Conservation (phyloP, 2,113 vertebrate genomes). For the Blennius ocellaris region DNA sequence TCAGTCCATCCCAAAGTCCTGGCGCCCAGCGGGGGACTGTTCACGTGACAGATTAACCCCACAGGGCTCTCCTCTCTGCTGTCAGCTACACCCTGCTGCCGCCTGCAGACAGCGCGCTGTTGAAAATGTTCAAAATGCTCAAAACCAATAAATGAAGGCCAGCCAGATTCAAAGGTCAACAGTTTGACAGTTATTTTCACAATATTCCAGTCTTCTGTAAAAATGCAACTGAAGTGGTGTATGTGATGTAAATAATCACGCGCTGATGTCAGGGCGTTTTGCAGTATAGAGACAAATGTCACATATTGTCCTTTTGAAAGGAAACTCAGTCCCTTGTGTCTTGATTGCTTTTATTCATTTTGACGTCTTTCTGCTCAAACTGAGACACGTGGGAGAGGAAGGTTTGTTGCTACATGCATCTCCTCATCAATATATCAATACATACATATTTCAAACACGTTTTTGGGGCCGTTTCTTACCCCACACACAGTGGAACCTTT, state of each 20-base stretch:
- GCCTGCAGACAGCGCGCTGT: constrained; percentile 20
- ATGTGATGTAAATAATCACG: constrained; percentile 28
- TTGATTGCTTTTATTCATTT: not conserved
- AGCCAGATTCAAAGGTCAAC: constrained; percentile 15
- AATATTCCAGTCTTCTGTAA: constrained; percentile 17
- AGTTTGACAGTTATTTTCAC: constrained; percentile 10
- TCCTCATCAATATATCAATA: constrained; percentile 65
- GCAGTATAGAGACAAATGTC: constrained; percentile 17
- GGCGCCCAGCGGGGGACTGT: constrained; percentile 31
- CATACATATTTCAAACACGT: constrained; percentile 41
- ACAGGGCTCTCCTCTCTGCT: constrained; percentile 40
- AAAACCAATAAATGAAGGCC: constrained; percentile 28
- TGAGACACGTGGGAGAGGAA: constrained; percentile 42
- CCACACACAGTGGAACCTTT: constrained; percentile 4
- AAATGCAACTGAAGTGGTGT: constrained; percentile 17
- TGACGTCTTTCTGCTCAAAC: constrained; percentile 12
- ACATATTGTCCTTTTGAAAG: not conserved
- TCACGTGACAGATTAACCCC: constrained; percentile 70
- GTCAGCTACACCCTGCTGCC: constrained; percentile 46
- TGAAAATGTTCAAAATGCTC: constrained; percentile 26
- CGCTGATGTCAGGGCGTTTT: not conserved
- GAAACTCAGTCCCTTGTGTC: no score
- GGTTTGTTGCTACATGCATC: constrained; percentile 30
- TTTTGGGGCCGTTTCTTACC: constrained; percentile 23
- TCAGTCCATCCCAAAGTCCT: constrained; percentile 42